These are phyloP conservation scores for Pristionchus japonicus DNA, from an alignment of 2,888 invertebrate genomes.

Conservation along the genomic window DNA sequence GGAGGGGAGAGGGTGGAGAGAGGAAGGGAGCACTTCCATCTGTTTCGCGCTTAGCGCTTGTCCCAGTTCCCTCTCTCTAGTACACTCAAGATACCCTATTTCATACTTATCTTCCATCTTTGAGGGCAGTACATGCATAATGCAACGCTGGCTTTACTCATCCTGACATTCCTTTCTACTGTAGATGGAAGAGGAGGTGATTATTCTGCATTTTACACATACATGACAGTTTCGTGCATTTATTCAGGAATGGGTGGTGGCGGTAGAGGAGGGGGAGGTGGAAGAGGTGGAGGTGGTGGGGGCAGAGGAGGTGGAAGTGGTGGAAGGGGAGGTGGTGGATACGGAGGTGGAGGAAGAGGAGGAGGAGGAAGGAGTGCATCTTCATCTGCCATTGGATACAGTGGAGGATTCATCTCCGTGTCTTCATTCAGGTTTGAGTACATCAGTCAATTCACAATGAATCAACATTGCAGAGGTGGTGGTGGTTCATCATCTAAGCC, in stretches of 20 bases:
- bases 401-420: background rate
- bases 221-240: too few species aligned
- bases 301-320: background rate
- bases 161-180: too few species aligned
- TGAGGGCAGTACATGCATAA: too few species aligned
- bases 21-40: background rate
- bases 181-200: too few species aligned
- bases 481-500: background rate
- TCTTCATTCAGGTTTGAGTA: background rate
- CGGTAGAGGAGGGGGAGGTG: background rate
- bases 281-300: background rate
- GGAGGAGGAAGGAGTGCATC: background rate
- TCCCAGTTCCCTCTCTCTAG: too few species aligned
- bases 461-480: background rate
- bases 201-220: too few species aligned
- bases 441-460: too few species aligned
- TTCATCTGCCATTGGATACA: background rate
- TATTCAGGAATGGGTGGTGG: background rate
- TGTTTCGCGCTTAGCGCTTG: background rate
- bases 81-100: too few species aligned
- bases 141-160: too few species aligned
- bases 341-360: background rate
- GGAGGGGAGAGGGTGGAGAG: background rate
- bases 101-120: too few species aligned
- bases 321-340: background rate